Evolutionary conservation across 1,140 invertebrate genomes (phyloP), one percentile per base, ranked within the genome.

Genomic region (Aphidius gifuensis): DNA sequence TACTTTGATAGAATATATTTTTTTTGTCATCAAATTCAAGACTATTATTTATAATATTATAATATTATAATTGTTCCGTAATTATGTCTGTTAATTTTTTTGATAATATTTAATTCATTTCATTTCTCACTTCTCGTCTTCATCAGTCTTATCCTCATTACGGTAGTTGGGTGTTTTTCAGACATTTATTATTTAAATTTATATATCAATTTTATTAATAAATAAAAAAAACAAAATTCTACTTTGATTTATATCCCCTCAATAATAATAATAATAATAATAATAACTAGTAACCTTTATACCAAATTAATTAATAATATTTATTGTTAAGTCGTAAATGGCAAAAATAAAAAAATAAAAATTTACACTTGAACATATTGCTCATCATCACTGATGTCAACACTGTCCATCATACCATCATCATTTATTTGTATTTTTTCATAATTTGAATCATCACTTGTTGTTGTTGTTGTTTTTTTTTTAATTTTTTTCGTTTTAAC

Each of bases 341-440:
- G 9, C 6, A 44, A 44, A 9, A 44, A 44, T 6, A 44, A 44
- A 44, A 44, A 44, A 44, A 7, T 6, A 44, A 44, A 48, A 44
- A 7, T 39, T 54, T 74, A 81, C 6, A 80, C 79, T 60, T 80
- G 73, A 54, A 79, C 69, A 48, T 78, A 80, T 21, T 74, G 76
- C 51, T 78, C 73, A n/a, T 80, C 75, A 21, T 81, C 75, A 6
- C 69, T 16, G 16, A 16, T 74, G 48, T 78, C 73, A 1, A 67
- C 69, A 9, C 74, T 76, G 16, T 64, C 45, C 57, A 58, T 16
- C 16, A 16, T 16, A 16, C 16, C 16, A 16, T 16, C 39, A 66
- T 60, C 64, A 65, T 38, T 59, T 68, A 16, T 50, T 2, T 63
- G 47, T 45, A 69, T 67, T 59, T 63, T 69, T 58, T 69, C 67